Evolutionary conservation across 2,888 invertebrate species (phyloP), one percentile per base, ranked within the genome.

Genomic region (Epirrhoe tristata): DNA sequence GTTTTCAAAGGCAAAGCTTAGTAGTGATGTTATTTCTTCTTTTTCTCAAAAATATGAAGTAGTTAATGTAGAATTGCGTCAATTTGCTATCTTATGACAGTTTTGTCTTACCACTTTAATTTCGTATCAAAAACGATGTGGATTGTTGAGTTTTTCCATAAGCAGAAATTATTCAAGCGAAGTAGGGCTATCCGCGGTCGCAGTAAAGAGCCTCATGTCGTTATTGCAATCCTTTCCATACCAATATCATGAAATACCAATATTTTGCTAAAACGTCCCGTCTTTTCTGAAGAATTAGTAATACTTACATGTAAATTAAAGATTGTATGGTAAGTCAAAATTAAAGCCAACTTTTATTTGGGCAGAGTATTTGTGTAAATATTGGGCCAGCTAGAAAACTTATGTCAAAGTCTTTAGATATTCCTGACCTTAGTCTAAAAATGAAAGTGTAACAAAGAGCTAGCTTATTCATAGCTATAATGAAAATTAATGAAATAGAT

Each of bases 131-230:
- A 43, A 43, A 12, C 4, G 52, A 52, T 24, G 52, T 12, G n/a
- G 0, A 31, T 52, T 31, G 8, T n/a, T 52, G 52, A 54, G 54
- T 34, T 36, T 56, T 36, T 39, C 52, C 46, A 61, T 61, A 56
- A 14, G 60, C 46, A 60, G 32, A 50, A 51, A 6, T 34, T 24
- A 32, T 39, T 59, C 62, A 59, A 43, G 46, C 60, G 58, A 48
- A 60, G 57, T 66, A 59, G 62, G 59, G 64, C 58, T 62, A 68
- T 70, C 74, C 90, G 90, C 88, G 91, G 90, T 92, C 93, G 92
- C 92, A 87, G 82, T 81, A 78, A 80, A 79, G 81, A 87, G 84
- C 88, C 88, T 86, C 3, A 87, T 86, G 85, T 88, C 88, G 87
- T 82, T 69, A 72, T 79, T 77, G 24, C 58, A 50, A 58, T 59